These are phyloP conservation scores for Leptatherina wallacei DNA, from an alignment of 2,797 vertebrate species.

Conservation along the genomic window DNA sequence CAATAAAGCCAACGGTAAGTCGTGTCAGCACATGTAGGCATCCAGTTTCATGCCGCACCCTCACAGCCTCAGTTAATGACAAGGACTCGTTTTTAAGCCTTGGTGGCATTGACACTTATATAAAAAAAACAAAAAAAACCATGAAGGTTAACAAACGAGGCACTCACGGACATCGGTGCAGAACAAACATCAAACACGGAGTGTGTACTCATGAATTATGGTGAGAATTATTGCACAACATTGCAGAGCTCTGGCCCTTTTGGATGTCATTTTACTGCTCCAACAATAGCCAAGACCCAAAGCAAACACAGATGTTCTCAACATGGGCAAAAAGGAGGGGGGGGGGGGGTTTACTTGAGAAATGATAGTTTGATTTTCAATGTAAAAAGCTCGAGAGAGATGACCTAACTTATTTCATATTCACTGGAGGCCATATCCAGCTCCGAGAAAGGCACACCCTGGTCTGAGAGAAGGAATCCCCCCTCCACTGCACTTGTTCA, in stretches of 20 bases:
- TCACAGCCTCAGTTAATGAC: slow-evolving; percentile 58
- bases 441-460: slow-evolving; percentile 84
- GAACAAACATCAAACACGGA: slow-evolving; percentile 64
- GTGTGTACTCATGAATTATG: slow-evolving; percentile 58
- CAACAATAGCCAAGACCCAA: slow-evolving; percentile 64
- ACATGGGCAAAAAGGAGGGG: slow-evolving; percentile 53
- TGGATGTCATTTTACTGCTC: slow-evolving; percentile 51
- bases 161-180: slow-evolving; percentile 38
- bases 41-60: slow-evolving; percentile 80
- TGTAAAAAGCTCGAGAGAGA: slow-evolving; percentile 71
- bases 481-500: slow-evolving; percentile 78
- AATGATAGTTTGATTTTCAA: slow-evolving; percentile 57
- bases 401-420: slow-evolving; percentile 77
- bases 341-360: slow-evolving; percentile 46
- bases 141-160: slow-evolving; percentile 44
- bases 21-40: slow-evolving; percentile 76
- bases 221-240: slow-evolving; percentile 63
- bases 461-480: slow-evolving; percentile 62
- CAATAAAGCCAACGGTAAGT: slow-evolving; percentile 59
- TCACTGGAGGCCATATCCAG: slow-evolving; percentile 67
- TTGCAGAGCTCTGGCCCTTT: slow-evolving; percentile 51
- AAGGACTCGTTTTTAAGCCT: slow-evolving; percentile 62
- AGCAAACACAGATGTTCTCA: slow-evolving; percentile 82
- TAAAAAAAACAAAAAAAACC: slow-evolving; percentile 19
- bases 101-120: slow-evolving; percentile 57